Conservation (phyloP, 2,797 vertebrate genomes). For the Clamator glandarius region DNA sequence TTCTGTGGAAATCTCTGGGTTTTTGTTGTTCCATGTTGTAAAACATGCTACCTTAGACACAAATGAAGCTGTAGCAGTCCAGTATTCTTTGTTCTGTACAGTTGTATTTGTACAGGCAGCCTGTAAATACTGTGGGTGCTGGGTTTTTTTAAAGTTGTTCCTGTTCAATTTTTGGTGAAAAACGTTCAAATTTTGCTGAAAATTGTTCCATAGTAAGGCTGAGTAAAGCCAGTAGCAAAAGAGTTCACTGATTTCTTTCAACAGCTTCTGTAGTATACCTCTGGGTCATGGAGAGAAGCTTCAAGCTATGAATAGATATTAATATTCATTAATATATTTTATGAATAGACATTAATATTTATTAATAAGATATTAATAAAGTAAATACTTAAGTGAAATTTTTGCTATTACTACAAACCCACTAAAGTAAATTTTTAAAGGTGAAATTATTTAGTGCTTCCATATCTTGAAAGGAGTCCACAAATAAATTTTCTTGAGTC, state of each 20-base stretch:
- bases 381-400: background rate
- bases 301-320: background rate
- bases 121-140: constrained; percentile 76
- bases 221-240: too few relatives aligned
- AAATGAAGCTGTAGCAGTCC: constrained; percentile 75
- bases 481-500: background rate
- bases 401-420: background rate
- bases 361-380: background rate
- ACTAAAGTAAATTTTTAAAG: background rate
- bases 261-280: background rate
- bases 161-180: background rate
- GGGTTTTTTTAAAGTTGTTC: constrained; percentile 20
- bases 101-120: constrained; percentile 63
- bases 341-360: too few relatives aligned
- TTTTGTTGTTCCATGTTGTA: background rate
- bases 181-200: too few relatives aligned
- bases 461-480: background rate
- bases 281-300: fast-evolving
- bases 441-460: background rate
- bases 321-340: too few relatives aligned
- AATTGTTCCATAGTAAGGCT: too few relatives aligned
- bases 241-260: too few relatives aligned
- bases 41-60: constrained; percentile 77
- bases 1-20: background rate
- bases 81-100: constrained; percentile 65